Conservation (phyloP, 2,888 invertebrate genomes). For the Drosophila prostipennis region DNA sequence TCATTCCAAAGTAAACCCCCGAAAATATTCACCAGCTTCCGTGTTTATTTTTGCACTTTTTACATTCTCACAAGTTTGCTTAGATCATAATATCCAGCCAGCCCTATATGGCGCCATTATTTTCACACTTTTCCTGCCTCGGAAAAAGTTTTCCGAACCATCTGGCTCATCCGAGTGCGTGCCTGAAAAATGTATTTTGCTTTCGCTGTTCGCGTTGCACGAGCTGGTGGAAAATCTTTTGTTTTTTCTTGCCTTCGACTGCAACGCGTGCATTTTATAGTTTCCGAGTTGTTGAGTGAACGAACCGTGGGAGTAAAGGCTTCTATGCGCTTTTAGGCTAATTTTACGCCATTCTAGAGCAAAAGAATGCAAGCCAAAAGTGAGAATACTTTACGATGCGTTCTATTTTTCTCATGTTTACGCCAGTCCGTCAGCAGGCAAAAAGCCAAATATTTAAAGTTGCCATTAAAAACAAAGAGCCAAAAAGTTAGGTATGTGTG, state of each 20-base stretch:
- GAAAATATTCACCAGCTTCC: not conserved
- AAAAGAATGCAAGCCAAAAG: conserved; percentile 32
- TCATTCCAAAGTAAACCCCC: not conserved
- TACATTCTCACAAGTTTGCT: conserved; percentile 17
- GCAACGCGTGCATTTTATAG: conserved; percentile 75
- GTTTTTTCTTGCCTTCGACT: conserved; percentile 34
- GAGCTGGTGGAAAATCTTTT: conserved; percentile 23
- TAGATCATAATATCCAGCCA: conserved; percentile 21
- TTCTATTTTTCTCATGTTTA: conserved; percentile 43
- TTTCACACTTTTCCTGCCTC: conserved; percentile 40
- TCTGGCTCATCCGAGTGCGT: conserved; percentile 57
- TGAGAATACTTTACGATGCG: conserved; percentile 60
- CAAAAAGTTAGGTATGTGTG: conserved; percentile 4
- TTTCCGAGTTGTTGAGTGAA: conserved; percentile 47
- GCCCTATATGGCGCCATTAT: conserved; percentile 50
- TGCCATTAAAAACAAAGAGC: not conserved
- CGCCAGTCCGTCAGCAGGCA: conserved; percentile 7
- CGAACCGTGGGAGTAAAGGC: conserved; percentile 26
- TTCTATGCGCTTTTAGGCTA: conserved; percentile 21
- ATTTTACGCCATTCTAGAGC: conserved; percentile 36
- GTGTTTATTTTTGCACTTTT: conserved; percentile 5
- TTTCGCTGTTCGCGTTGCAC: conserved; percentile 29
- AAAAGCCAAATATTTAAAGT: conserved; percentile 42
- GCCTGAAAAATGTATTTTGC: conserved; percentile 49
- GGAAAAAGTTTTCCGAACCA: conserved; percentile 45